Conservation (phyloP, 1,140 invertebrate genomes). For the Mamestra configurata region DNA sequence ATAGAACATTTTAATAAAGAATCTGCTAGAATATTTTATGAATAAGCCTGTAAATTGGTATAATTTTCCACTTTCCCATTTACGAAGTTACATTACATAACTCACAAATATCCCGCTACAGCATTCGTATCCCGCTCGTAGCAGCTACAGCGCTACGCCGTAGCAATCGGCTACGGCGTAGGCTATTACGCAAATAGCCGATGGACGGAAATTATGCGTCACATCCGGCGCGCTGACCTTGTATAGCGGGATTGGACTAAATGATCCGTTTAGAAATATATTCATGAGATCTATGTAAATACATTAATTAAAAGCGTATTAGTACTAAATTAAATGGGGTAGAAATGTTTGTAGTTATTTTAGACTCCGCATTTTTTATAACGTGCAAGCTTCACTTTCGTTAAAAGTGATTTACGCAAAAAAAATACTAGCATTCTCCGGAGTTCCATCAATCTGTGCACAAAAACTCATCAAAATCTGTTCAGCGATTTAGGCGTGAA, state of each 20-base stretch:
- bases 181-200: slow-evolving; percentile 34
- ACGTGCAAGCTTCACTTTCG: too few relatives aligned
- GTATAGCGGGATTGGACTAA: background rate
- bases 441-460: too few relatives aligned
- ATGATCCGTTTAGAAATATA: slow-evolving; percentile 5
- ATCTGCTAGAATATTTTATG: too few relatives aligned
- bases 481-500: too few relatives aligned
- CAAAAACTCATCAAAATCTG: too few relatives aligned
- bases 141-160: slow-evolving; percentile 7
- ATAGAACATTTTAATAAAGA: too few relatives aligned
- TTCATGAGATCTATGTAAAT: slow-evolving; percentile 7
- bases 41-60: too few relatives aligned
- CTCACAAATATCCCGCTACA: background rate
- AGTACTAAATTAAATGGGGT: too few relatives aligned
- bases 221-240: slow-evolving; percentile 30
- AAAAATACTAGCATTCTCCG: too few relatives aligned
- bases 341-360: too few relatives aligned
- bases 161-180: slow-evolving; percentile 33
- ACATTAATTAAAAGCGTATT: background rate
- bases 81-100: background rate
- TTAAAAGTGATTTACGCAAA: too few relatives aligned
- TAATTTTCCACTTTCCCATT: background rate
- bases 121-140: slow-evolving; percentile 2
- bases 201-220: slow-evolving; percentile 40
- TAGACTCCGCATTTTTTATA: too few relatives aligned